Evolutionary conservation across 92 coral and sea anemone genomes (phyloP).

Genomic region (Plumapathes pennacea): DNA sequence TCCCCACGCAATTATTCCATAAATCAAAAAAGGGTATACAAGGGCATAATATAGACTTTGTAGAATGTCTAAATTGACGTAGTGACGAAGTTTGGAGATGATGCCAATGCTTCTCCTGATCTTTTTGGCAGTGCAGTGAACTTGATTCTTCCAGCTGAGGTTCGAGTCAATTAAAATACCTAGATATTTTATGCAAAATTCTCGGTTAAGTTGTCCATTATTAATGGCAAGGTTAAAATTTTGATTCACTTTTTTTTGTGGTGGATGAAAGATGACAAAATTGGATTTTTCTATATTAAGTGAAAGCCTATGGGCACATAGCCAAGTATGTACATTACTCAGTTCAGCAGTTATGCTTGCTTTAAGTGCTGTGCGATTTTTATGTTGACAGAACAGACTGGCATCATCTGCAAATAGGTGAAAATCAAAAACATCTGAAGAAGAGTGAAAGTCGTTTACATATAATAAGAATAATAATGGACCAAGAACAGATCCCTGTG

Average conservation of each 20-base stretch:
- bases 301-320: slow-evolving; percentile 47
- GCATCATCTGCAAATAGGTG: slow-evolving; percentile 62
- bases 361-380: slow-evolving; percentile 13
- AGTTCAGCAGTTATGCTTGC: slow-evolving; percentile 25
- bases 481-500: slow-evolving; percentile 56
- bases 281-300: slow-evolving; percentile 48
- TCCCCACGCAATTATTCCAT: too few relatives aligned
- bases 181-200: slow-evolving; percentile 29
- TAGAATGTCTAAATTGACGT: not conserved
- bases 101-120: slow-evolving; percentile 29
- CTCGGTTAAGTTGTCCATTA: slow-evolving; percentile 24
- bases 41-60: too few relatives aligned
- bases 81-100: slow-evolving; percentile 15
- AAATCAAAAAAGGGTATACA: too few relatives aligned
- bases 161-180: slow-evolving; percentile 40
- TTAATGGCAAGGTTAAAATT: slow-evolving; percentile 8
- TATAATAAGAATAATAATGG: slow-evolving; percentile 38
- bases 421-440: slow-evolving; percentile 30
- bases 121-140: slow-evolving; percentile 27
- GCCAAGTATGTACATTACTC: slow-evolving; percentile 40
- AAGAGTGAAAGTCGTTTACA: slow-evolving; percentile 33
- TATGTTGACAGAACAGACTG: slow-evolving; percentile 5
- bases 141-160: slow-evolving; percentile 44
- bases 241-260: slow-evolving; percentile 47
- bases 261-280: slow-evolving; percentile 40